phyloP scores from a whole-genome alignment of 2,113 vertebrate genomes.

The Psephotus haematonotus region DNA sequence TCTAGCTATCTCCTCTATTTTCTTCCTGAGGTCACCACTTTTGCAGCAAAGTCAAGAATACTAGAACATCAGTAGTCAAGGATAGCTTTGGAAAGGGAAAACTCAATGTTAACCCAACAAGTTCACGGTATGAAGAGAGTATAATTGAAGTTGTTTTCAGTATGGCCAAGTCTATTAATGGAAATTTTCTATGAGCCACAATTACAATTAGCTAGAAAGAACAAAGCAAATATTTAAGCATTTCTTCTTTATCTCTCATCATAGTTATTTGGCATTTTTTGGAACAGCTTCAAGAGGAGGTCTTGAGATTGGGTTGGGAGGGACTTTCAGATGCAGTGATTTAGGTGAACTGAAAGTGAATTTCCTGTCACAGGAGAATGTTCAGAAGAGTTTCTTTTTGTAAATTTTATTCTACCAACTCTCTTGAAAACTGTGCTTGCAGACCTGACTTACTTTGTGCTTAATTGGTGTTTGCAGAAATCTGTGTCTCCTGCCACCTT shows the following conservation, averaged over 20 bases:
- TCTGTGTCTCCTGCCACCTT: not conserved
- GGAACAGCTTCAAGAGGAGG: not conserved
- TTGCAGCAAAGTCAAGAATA: not conserved
- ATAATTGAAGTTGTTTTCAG: not conserved
- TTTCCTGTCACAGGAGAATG: not conserved
- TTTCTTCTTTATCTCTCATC: not conserved
- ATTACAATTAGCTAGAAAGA: not conserved
- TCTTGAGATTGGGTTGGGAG: not conserved
- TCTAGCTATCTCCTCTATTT: not conserved
- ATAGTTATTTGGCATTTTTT: not conserved
- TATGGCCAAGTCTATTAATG: not conserved
- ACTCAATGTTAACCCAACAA: not conserved
- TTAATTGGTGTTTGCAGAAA: not conserved
- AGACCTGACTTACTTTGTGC: not conserved
- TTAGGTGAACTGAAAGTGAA: not conserved
- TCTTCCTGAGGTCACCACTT: not conserved
- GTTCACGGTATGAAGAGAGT: not conserved
- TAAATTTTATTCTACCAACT: not conserved
- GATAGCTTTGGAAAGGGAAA: not conserved
- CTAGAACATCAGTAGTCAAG: not conserved
- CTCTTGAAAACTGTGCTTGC: not conserved
- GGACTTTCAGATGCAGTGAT: not conserved
- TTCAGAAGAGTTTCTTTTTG: not conserved
- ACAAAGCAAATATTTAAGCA: not conserved
- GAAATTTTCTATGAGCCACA: not conserved